Base-by-base conservation (phyloP, 2,797 vertebrate genomes). In the Micrastur ruficollis region DNA sequence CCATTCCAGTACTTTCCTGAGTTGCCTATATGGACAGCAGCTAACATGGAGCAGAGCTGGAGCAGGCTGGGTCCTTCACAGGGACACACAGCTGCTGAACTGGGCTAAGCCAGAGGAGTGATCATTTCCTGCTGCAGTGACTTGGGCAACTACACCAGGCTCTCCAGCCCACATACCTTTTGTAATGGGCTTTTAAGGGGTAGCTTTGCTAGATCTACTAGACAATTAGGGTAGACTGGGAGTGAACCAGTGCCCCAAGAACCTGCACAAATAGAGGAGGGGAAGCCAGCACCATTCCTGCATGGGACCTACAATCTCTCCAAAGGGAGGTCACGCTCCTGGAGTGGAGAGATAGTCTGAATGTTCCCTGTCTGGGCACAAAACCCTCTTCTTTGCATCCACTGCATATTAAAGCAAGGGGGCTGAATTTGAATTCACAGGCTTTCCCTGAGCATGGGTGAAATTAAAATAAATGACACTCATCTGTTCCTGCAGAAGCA, bases 141-240 rank as follows among this genome's bases (percentile, higher is more conserved):
- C 40, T 25, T 1, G 0, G 32, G 44, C 29, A 67, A 40, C 36
- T 16, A 29, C 2, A 18, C 2, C 31, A 29, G 34, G 47, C n/a
- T 81, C 50, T 9, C 0, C 0, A 53, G 31, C 15, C 49, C 50
- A 53, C 23, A 3, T 2, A 21, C 3, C 26, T 46, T 40, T 34
- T 36, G 16, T 12, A 32, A 49, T 0, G 1, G 18, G 6, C 11
- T 66, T 56, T 66, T 32, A 79, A 66, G 22, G 47, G 14, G 8
- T 0, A 44, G 40, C 29, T 86, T 44, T 59, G 31, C 22, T 16
- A 44, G 5, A 62, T 23, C 13, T 49, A 7, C 18, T 19, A 18
- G 14, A 17, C 8, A 27, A 59, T 23, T 40, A 18, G 20, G 11
- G 14, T 8, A 50, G 25, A 40, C 2, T 0, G 0, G 40, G n/a